Evolutionary conservation across 2,797 vertebrate genomes (phyloP), one percentile per base, ranked within the genome.

Genomic region (Poecilia velifera): DNA sequence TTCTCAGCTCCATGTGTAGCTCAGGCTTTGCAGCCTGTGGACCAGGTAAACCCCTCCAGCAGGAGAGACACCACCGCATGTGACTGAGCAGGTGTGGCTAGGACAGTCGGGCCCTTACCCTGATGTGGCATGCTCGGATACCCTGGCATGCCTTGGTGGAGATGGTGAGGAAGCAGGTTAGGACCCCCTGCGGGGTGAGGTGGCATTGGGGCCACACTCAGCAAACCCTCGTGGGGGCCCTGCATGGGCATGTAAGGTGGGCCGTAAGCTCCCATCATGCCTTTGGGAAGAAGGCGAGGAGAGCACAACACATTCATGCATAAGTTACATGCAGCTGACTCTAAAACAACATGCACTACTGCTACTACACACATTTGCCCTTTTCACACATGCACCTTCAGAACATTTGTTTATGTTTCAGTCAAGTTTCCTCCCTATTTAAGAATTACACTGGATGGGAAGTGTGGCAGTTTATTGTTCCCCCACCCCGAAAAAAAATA

Each of bases 191-290:
- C 96, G 94, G 95, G 95, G 96, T 98, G 97, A 97, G 97, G 97
- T 94, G 97, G 96, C 97, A 99, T 98, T 97, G 97, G 95, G 95
- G 97, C 97, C 97, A 99, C 97, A 95, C 98, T 97, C 97, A 99
- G 95, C 96, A 99, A 98, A 96, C 98, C 98, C 96, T 99, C 98
- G 97, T 98, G 96, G 95, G 97, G 97, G 96, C 98, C 97, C 96
- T 98, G 98, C 96, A 99, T 97, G 96, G 97, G 97, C 96, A 98
- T 97, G 96, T 98, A 98, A 96, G 97, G 97, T 94, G 96, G 96
- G 95, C 97, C 97, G 95, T 99, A 99, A 97, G 97, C 97, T 98
- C 98, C 97, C 97, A 99, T 98, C 97, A 99, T 99, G 98, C 98
- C 98, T 99, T 99, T 95, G 96, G 96, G 91, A 90, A 92, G 82